Base-by-base conservation (phyloP, 2,113 vertebrate species). In the Python bivittatus region DNA sequence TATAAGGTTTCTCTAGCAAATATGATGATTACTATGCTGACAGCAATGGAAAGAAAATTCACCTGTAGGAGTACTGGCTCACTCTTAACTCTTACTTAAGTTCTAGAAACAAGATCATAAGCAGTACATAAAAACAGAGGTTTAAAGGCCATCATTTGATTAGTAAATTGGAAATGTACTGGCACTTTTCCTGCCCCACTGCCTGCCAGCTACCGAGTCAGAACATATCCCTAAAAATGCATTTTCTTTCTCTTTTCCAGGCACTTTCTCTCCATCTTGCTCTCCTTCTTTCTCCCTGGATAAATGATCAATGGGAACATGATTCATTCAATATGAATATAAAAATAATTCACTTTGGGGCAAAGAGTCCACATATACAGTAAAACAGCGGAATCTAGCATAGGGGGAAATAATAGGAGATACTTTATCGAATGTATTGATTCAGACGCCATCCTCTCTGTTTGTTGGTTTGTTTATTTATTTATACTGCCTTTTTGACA, bases 21-120 rank as follows among this genome's bases (percentile, higher is more conserved):
- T 91, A 72, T 56, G 58, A 64, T 86, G 13, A 91, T 91, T 64
- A 56, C 48, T 38, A 54, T 48, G 64, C 33, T 91, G n/a, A 42
- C 84, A 68, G 48, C 91, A 91, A 72, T 56, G 56, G 84, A 25
- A 3, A 60, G 15, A 4, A 87, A 68, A 87, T 90, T 58, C 58
- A 72, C 60, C 12, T 68, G 44, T 53, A 56, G 27, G 87, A 54
- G 23, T 8, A 64, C n/a, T 42, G 60, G 12, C 23, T 54, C 1
- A 56, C 68, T 20, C 84, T 91, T 68, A 27, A 54, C 25, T 38
- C 7, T 83, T 79, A 84, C 15, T 72, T 91, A 23, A 56, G 54
- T 60, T 58, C 56, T 20, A 60, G 56, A 85, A 85, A 52, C 13
- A 42, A n/a, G 60, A 20, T 58, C 11, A 33, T 42, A 86, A 91